Conservation (phyloP, 2,888 invertebrate genomes). For the Hyposoter didymator region DNA sequence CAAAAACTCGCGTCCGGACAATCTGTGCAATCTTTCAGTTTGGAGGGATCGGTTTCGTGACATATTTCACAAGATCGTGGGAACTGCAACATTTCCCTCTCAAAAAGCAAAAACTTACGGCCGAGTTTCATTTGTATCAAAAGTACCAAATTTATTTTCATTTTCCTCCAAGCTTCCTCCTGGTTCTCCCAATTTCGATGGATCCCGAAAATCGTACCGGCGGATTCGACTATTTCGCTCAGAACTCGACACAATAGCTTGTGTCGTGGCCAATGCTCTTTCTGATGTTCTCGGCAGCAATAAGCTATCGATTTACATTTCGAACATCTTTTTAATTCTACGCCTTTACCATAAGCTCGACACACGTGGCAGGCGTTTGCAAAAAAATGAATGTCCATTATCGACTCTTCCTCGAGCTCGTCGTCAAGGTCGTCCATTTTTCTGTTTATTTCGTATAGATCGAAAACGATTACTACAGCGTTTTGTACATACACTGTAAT, state of each 20-base stretch:
- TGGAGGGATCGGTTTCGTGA: slow-evolving; percentile 70
- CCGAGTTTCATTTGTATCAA: slow-evolving; percentile 69
- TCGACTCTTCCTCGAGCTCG: background rate
- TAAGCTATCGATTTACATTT: slow-evolving; percentile 81
- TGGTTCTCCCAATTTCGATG: slow-evolving; percentile 36
- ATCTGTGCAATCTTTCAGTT: slow-evolving; percentile 73
- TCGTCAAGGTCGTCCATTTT: background rate
- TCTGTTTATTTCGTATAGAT: background rate
- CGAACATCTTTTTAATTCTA: slow-evolving; percentile 77
- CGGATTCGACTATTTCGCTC: slow-evolving; percentile 24
- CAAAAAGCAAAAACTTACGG: slow-evolving; percentile 72
- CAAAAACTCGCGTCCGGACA: slow-evolving; percentile 78
- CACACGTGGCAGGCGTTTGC: slow-evolving; percentile 82
- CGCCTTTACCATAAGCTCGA: slow-evolving; percentile 74
- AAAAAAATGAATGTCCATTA: slow-evolving; percentile 73
- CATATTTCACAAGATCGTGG: slow-evolving; percentile 78
- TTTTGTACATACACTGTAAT: background rate
- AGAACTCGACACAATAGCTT: slow-evolving; percentile 76
- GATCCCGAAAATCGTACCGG: slow-evolving; percentile 40
- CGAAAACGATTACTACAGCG: background rate
- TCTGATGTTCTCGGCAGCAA: slow-evolving; percentile 80
- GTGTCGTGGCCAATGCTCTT: slow-evolving; percentile 80
- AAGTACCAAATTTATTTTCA: slow-evolving; percentile 76
- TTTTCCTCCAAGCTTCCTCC: slow-evolving; percentile 69
- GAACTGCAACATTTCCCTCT: slow-evolving; percentile 78